phyloP scores from a whole-genome alignment of 2,888 invertebrate genomes.

The Cephus pulcher region DNA sequence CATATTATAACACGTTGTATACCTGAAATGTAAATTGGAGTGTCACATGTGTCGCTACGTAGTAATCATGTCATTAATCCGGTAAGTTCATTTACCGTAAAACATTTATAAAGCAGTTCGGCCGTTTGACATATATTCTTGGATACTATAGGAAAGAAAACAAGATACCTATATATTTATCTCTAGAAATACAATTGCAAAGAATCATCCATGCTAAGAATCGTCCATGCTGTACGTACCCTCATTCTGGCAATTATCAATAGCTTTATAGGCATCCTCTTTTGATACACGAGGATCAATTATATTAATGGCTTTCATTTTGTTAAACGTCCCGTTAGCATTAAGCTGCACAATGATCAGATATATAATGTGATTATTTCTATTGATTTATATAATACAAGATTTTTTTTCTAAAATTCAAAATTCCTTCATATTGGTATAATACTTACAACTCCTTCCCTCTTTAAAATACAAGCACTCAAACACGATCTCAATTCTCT shows the following conservation, averaged over 20 bases:
- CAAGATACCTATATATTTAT: not conserved
- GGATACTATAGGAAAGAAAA: not conserved
- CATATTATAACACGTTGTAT: not conserved
- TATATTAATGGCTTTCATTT: not conserved
- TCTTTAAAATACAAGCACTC: not conserved
- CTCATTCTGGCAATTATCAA: not conserved
- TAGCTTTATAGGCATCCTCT: not conserved
- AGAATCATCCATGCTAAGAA: not conserved
- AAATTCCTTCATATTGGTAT: not conserved
- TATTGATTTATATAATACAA: not conserved
- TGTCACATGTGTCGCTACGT: not conserved
- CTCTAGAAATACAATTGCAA: not conserved
- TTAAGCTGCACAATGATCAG: conserved; percentile 4
- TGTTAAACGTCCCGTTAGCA: conserved; percentile 15
- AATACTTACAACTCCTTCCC: not conserved
- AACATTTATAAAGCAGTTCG: not conserved
- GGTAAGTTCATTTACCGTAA: not conserved
- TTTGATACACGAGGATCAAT: not conserved
- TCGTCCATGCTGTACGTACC: not conserved
- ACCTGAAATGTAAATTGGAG: not conserved
- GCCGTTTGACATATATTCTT: not conserved
- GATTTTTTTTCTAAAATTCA: not conserved
- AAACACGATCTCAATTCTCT: not conserved
- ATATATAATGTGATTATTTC: not conserved
- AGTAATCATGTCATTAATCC: not conserved